A percentile compares a stretch with the other conserved stretches of the same genome.
Conservation (phyloP, 2,888 invertebrate genomes). For the Aphidius colemani region DNA sequence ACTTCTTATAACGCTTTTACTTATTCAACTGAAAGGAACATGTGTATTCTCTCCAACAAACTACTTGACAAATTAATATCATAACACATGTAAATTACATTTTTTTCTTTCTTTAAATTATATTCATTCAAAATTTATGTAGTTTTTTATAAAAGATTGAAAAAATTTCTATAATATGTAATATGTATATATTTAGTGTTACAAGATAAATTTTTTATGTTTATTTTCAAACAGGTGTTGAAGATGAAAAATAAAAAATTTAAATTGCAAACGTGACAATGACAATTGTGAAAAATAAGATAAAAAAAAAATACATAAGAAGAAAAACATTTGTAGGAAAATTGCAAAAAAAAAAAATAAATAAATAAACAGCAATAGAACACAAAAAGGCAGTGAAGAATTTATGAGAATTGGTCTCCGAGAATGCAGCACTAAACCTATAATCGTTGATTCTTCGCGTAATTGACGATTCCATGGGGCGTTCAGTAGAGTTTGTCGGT, state of each 20-base stretch:
- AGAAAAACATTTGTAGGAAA: constrained; percentile 2
- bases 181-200: too few relatives aligned
- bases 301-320: neutral
- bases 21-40: constrained; percentile 16
- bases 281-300: neutral
- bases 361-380: constrained; percentile 2
- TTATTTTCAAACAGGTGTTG: neutral
- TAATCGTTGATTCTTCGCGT: constrained; percentile 49
- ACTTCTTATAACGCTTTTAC: constrained; percentile 42
- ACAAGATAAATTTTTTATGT: too few relatives aligned
- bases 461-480: constrained; percentile 56
- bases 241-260: neutral
- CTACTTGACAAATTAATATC: too few relatives aligned
- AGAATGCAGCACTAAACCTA: constrained; percentile 51
- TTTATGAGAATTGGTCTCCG: constrained; percentile 45
- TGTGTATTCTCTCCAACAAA: neutral
- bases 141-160: too few relatives aligned
- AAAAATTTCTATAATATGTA: too few relatives aligned
- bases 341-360: neutral
- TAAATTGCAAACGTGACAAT: neutral
- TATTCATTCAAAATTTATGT: neutral
- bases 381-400: constrained; percentile 29
- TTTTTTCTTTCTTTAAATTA: neutral
- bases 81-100: neutral
- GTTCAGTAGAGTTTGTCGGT: constrained; percentile 41